phyloP scores from a whole-genome alignment of 1,140 invertebrate genomes.

The Drosophila sucinea region DNA sequence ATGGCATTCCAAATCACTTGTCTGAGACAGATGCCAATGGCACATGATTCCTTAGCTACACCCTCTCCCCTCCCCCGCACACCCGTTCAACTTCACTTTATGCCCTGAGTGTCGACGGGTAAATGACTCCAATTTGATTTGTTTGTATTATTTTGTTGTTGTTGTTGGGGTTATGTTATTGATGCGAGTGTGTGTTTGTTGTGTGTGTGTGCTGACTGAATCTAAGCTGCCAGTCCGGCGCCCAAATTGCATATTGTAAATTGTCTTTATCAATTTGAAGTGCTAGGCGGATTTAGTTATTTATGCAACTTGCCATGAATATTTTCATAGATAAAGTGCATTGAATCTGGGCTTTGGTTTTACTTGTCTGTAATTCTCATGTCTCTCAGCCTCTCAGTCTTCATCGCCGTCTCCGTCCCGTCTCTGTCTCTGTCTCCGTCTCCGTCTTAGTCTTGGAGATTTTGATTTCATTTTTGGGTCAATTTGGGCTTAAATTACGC shows the following conservation, averaged over 20 bases:
- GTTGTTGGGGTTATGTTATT: slow-evolving; percentile 33
- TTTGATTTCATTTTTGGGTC: slow-evolving; percentile 62
- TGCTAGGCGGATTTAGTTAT: slow-evolving; percentile 67
- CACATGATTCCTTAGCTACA: slow-evolving; percentile 41
- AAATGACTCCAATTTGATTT: slow-evolving; percentile 80
- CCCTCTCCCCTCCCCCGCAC: background rate
- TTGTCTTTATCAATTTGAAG: slow-evolving; percentile 81
- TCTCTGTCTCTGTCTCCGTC: slow-evolving; percentile 32
- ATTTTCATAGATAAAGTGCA: slow-evolving; percentile 77
- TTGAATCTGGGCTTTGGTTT: slow-evolving; percentile 36
- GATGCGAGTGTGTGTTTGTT: slow-evolving; percentile 53
- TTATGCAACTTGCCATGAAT: slow-evolving; percentile 75
- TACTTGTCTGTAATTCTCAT: slow-evolving; percentile 15
- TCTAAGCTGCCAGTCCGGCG: slow-evolving; percentile 39
- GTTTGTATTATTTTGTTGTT: slow-evolving; percentile 51
- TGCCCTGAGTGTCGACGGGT: slow-evolving; percentile 64
- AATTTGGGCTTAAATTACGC: slow-evolving; percentile 77
- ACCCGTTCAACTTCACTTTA: background rate
- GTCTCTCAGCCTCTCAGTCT: slow-evolving; percentile 34
- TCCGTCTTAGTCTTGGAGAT: slow-evolving; percentile 13
- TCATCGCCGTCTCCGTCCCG: slow-evolving; percentile 30
- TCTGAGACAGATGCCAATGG: slow-evolving; percentile 52
- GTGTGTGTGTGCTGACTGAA: slow-evolving; percentile 30
- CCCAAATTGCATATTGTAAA: slow-evolving; percentile 62
- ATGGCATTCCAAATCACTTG: slow-evolving; percentile 36